These are phyloP conservation scores for Microvelia longipes DNA, from an alignment of 1,140 invertebrate species.

Conservation along the genomic window DNA sequence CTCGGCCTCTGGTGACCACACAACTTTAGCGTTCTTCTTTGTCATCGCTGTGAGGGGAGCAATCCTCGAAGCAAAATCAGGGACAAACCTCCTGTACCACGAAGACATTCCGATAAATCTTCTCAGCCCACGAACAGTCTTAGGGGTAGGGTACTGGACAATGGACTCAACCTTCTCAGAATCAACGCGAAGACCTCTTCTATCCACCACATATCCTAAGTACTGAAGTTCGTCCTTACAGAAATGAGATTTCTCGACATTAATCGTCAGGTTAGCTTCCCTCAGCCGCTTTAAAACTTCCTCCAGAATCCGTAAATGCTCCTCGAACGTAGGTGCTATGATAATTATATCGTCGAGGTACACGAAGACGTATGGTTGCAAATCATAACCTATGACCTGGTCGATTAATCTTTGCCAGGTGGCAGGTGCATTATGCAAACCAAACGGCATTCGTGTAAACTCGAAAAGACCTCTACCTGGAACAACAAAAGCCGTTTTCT, in stretches of 20 bases:
- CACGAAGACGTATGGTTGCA: slow-evolving; percentile 7
- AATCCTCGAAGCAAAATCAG: slow-evolving; percentile 29
- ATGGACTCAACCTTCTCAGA: slow-evolving; percentile 12
- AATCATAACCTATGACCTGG: slow-evolving; percentile 10
- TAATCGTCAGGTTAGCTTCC: slow-evolving; percentile 22
- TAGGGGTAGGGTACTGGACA: slow-evolving; percentile 21
- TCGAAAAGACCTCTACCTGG: slow-evolving; percentile 23
- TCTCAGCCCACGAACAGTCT: slow-evolving; percentile 28
- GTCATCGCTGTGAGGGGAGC: slow-evolving; percentile 20
- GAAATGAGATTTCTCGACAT: slow-evolving; percentile 27
- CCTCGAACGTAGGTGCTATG: slow-evolving; percentile 15
- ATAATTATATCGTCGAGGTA: slow-evolving; percentile 27
- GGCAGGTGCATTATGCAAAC: slow-evolving; percentile 25
- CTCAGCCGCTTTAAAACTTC: slow-evolving; percentile 19
- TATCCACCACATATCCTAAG: slow-evolving; percentile 9
- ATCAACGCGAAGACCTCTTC: slow-evolving; percentile 3
- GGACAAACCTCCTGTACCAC: slow-evolving; percentile 31
- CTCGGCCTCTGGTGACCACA: background rate
- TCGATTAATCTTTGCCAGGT: slow-evolving; percentile 25
- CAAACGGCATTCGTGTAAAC: slow-evolving; percentile 27
- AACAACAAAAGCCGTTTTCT: slow-evolving; percentile 16
- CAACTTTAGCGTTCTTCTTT: slow-evolving; percentile 3
- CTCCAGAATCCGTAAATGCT: slow-evolving; percentile 20
- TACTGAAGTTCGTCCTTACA: slow-evolving; percentile 16
- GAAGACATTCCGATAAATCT: slow-evolving; percentile 32